phyloP scores from a whole-genome alignment of 2,888 invertebrate species.

The Cyaniris semiargus region DNA sequence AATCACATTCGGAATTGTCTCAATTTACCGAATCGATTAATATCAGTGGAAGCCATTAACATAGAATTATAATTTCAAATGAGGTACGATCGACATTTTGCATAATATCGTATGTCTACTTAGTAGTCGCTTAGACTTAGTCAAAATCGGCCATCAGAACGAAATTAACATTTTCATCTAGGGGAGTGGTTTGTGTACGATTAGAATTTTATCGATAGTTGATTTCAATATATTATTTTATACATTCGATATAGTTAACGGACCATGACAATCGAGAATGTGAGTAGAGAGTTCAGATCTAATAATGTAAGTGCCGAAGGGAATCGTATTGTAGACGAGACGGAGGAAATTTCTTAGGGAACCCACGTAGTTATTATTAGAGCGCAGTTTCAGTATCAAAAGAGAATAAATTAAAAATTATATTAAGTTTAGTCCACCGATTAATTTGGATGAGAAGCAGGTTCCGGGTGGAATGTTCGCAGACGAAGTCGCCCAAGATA shows the following conservation, averaged over 20 bases:
- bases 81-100: conserved; percentile 58
- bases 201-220: conserved; percentile 63
- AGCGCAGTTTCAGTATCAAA: conserved; percentile 31
- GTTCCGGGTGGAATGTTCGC: conserved; percentile 63
- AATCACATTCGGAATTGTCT: conserved; percentile 29
- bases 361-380: conserved; percentile 29
- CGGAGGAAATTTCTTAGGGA: conserved; percentile 20
- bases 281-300: conserved; percentile 64
- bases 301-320: conserved; percentile 53
- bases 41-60: conserved; percentile 58
- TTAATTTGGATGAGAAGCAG: conserved; percentile 69
- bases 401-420: conserved; percentile 38
- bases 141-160: conserved; percentile 67
- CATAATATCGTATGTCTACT: conserved; percentile 55
- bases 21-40: conserved; percentile 36
- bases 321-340: conserved; percentile 25
- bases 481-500: conserved; percentile 58
- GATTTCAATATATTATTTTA: conserved; percentile 65
- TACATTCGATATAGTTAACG: conserved; percentile 71
- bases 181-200: conserved; percentile 73
- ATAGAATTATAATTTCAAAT: conserved; percentile 59
- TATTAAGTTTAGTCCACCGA: conserved; percentile 70
- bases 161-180: conserved; percentile 69
- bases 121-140: conserved; percentile 71
- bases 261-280: conserved; percentile 66